A percentile compares a stretch with the other conserved stretches of the same genome.
Conservation (phyloP, 2,113 vertebrate species). For the Sander lucioperca region DNA sequence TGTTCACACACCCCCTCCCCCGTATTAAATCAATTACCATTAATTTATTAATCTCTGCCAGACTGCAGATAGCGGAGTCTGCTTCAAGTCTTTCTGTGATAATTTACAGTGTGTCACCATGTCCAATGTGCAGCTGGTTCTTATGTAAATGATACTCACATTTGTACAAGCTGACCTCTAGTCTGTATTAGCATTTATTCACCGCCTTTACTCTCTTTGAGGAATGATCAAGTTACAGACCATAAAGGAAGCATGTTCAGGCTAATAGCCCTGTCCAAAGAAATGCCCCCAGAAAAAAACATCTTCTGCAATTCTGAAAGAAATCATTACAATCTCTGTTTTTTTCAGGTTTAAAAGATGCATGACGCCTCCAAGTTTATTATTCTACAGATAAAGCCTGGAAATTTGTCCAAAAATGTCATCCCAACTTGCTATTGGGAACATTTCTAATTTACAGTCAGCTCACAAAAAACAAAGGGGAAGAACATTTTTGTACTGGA, state of each 20-base stretch:
- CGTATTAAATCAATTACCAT: slow-evolving; percentile 42
- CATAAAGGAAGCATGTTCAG: not conserved
- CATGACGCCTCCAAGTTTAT: not conserved
- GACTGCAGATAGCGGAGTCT: slow-evolving; percentile 37
- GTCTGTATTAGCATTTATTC: not conserved
- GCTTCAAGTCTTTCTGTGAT: slow-evolving; percentile 34
- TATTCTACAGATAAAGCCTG: not conserved
- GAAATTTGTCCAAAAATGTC: not conserved
- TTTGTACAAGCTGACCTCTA: not conserved
- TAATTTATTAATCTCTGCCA: slow-evolving; percentile 50
- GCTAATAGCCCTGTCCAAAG: too few relatives aligned
- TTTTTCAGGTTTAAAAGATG: not conserved
- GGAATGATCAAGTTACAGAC: not conserved
- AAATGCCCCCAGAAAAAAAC: not conserved
- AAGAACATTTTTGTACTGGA: not conserved
- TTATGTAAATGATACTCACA: slow-evolving; percentile 1
- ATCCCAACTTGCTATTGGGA: not conserved
- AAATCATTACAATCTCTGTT: not conserved
- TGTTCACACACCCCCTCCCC: not conserved
- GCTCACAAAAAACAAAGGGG: not conserved
- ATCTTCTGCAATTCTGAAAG: not conserved
- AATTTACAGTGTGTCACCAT: not conserved
- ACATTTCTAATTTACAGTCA: not conserved
- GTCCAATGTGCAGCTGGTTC: not conserved
- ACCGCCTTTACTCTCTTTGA: not conserved